These are phyloP conservation scores for Sphyrna mokarran DNA, from an alignment of 2,113 vertebrate species.

Conservation along the genomic window DNA sequence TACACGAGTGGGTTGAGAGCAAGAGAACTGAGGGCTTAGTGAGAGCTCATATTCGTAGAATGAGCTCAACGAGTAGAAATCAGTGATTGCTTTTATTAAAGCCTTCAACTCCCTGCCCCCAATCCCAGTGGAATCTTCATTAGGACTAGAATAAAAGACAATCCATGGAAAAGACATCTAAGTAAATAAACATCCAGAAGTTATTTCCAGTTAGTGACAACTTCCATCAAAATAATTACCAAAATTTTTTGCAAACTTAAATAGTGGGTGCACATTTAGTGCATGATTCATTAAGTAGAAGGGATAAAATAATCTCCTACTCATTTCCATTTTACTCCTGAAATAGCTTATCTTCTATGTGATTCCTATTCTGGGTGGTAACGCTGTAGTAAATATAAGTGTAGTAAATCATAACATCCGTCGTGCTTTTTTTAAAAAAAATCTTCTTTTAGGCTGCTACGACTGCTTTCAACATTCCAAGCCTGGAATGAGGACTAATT, in stretches of 20 bases:
- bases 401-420: neutral
- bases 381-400: neutral
- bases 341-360: too few relatives aligned
- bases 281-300: neutral
- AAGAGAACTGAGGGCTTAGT: neutral
- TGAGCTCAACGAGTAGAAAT: neutral
- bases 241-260: neutral
- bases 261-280: neutral
- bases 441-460: neutral
- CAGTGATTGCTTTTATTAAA: neutral
- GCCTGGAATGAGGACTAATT: neutral
- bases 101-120: neutral
- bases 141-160: neutral
- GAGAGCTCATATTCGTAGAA: slow-evolving; percentile 5
- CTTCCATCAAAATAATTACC: neutral
- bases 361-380: neutral
- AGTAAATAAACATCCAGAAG: neutral
- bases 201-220: neutral
- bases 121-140: neutral
- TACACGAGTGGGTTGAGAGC: neutral
- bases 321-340: neutral
- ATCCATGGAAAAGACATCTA: neutral
- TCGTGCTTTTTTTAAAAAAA: neutral
- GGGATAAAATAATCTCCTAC: neutral
- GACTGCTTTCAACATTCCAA: neutral